Base-by-base conservation (phyloP, 2,113 vertebrate genomes). In the Phaethornis superciliosus region DNA sequence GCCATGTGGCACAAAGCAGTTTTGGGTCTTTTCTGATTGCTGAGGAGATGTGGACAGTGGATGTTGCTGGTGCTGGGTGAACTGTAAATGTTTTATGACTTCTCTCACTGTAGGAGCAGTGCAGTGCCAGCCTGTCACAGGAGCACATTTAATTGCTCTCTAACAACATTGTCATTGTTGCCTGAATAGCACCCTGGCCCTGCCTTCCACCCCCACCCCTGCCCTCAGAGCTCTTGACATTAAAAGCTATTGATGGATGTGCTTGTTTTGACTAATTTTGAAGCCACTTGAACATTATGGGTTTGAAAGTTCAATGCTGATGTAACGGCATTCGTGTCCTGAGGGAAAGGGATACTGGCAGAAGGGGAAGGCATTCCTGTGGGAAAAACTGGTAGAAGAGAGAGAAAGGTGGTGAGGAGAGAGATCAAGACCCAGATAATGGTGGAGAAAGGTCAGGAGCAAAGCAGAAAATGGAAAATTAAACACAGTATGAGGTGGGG, bases 171-270 rank as follows among this genome's bases (percentile, higher is more conserved):
- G 91, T 81, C 92, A 77, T 88, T 95, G 93, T 95, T 89, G 65
- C 55, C 81, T 70, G 52, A 88, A 86, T 77, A 30, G 58, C 35
- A 8, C 65, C 1, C 2, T 10, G 33, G 85, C 62, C 82, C 69
- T 79, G 78, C 76, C 55, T 93, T 76, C 62, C 62, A 71, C 81
- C 23, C 62, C 28, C 85, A 77, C 10, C 79, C 49, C 60, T 95
- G 85, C 79, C 92, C 91, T 74, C 40, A 10, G 51, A 92, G 93
- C 92, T 89, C 79, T 81, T 90, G 88, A 90, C 81, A 71, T 95
- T 93, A 93, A 94, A 81, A 95, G 64, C 59, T 94, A 65, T 81
- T 78, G 91, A 92, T 91, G 88, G 94, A 80, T 85, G 86, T 94
- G 72, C 85, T 91, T 87, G 65, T 85, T 97, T 92, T 88, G 64